Evolutionary conservation across 2,797 vertebrate species (phyloP).

Genomic region (Myotis pilosus): DNA sequence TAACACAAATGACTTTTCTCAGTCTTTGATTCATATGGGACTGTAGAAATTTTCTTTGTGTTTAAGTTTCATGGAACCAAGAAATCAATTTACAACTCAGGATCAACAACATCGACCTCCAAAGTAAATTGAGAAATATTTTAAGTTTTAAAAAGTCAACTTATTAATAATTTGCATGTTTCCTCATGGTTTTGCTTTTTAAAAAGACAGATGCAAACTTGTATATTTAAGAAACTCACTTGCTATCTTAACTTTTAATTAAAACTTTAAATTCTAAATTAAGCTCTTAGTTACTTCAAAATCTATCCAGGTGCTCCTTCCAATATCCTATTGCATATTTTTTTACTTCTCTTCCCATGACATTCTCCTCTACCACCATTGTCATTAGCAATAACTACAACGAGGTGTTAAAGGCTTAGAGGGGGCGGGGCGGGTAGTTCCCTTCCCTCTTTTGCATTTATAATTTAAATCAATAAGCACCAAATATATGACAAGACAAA

Average conservation of each 20-base stretch:
- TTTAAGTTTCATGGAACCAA: slow-evolving; percentile 37
- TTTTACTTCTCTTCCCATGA: background rate
- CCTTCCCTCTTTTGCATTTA: background rate
- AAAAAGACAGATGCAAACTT: background rate
- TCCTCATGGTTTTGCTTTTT: background rate
- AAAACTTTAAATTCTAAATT: slow-evolving; percentile 12
- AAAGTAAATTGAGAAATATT: background rate
- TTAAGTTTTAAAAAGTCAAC: background rate
- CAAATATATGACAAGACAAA: background rate
- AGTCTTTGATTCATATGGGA: slow-evolving; percentile 28
- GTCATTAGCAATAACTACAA: background rate
- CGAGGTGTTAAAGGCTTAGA: background rate
- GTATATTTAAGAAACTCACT: background rate
- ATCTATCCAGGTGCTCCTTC: background rate
- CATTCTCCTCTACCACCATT: background rate
- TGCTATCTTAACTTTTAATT: background rate
- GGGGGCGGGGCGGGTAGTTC: background rate
- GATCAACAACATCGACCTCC: background rate
- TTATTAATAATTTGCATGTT: background rate
- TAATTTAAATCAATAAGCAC: background rate
- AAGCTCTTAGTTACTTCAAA: slow-evolving; percentile 39
- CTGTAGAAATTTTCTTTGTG: slow-evolving; percentile 45
- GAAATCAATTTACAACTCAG: slow-evolving; percentile 3
- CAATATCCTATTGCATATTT: background rate
- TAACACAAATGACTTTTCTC: slow-evolving; percentile 54